Conservation (phyloP, 2,888 invertebrate genomes). For the Schrankia costaestrigalis region DNA sequence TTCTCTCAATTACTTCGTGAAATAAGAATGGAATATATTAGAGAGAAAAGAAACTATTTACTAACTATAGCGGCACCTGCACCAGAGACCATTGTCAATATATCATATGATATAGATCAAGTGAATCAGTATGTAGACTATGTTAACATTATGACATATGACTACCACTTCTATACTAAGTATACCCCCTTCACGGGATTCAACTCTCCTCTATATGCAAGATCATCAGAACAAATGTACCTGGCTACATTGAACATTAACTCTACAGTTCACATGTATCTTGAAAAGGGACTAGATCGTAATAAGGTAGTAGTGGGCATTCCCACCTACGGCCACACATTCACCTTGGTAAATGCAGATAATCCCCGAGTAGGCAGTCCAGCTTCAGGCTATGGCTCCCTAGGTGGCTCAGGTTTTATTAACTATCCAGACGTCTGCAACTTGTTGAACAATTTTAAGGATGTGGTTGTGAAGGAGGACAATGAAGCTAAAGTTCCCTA, state of each 20-base stretch:
- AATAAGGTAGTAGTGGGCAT: conserved; percentile 91
- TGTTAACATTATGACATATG: conserved; percentile 95
- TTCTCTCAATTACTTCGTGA: conserved; percentile 88
- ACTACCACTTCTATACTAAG: conserved; percentile 89
- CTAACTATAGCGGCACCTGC: conserved; percentile 91
- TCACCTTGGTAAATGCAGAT: conserved; percentile 83
- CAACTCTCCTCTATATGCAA: conserved; percentile 89
- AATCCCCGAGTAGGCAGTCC: conserved; percentile 87
- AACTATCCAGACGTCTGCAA: conserved; percentile 85
- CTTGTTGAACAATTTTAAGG: conserved; percentile 79
- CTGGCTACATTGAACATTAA: conserved; percentile 89
- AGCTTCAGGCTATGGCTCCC: conserved; percentile 83
- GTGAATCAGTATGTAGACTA: conserved; percentile 91
- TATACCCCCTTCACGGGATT: conserved; percentile 91
- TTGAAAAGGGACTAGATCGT: conserved; percentile 86
- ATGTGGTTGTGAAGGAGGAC: conserved; percentile 81
- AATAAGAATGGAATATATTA: conserved; percentile 83
- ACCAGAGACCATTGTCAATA: conserved; percentile 86
- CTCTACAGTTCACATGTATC: conserved; percentile 89
- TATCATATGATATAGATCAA: conserved; percentile 88
- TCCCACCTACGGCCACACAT: conserved; percentile 93
- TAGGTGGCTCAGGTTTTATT: conserved; percentile 86
- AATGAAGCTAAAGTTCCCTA: conserved; percentile 88
- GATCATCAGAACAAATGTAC: conserved; percentile 81
- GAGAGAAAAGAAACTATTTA: conserved; percentile 80